Base-by-base conservation (phyloP, 2,113 vertebrate genomes). In the Esox niger region DNA sequence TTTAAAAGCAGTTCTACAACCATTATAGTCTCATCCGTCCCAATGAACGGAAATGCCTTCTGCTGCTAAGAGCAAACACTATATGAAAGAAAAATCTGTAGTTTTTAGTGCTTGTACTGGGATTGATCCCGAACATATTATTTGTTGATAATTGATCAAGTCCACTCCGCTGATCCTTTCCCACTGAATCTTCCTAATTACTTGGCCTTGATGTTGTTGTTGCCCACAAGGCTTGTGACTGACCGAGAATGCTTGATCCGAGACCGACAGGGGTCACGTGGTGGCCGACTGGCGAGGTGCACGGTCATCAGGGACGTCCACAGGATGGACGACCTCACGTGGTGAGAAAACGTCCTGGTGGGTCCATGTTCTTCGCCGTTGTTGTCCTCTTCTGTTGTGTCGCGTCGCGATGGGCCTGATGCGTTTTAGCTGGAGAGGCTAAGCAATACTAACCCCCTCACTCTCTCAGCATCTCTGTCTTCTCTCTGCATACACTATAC, bases 21-120 rank as follows among this genome's bases (percentile, higher is more conserved):
- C 4, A 13, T 1, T 13, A 85, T 81, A 70, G 67, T 84, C 86
- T 82, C 31, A 62, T 79, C 73, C 73, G 71, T 82, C 80, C 85
- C 76, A 70, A n/a, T n/a, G n/a, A n/a, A 69, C 68, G 79, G 76
- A 89, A 85, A 88, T 86, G 85, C 86, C 80, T 89, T 87, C 83
- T 87, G 81, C 84, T 82, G 80, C 83, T 85, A 78, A 82, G 76
- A 69, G 75, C 77, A 66, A 15, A 79, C 71, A 31, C 35, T 71
- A 78, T 75, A 68, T 71, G 56, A 66, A 61, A 79, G 79, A 74
- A 81, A 64, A 43, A 73, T 68, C 59, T 73, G 65, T 72, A 65
- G 38, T 73, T 68, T 47, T 73, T 69, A 73, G 63, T 66, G 78
- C 68, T 75, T 30, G 62, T 82, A 75, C 69, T 74, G 75, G 79